Conservation (phyloP, 2,888 invertebrate genomes). For the Plagiodera versicolora region DNA sequence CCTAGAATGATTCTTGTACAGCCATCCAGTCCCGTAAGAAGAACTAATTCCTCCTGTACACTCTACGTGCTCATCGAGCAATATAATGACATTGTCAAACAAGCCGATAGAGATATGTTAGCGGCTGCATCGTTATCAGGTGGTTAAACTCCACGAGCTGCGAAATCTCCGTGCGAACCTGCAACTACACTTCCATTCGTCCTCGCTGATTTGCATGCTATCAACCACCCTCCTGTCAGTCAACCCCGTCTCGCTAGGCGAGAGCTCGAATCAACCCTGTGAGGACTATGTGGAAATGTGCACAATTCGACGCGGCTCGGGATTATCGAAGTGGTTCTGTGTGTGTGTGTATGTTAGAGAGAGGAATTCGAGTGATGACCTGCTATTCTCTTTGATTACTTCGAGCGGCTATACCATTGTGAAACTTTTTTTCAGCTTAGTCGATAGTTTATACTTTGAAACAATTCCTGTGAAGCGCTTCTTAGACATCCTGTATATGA, state of each 20-base stretch:
- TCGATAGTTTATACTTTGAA: no score
- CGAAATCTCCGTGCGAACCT: conserved; percentile 52
- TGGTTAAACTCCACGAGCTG: conserved; percentile 42
- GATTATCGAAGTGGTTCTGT: conserved; percentile 18
- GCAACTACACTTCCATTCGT: conserved; percentile 45
- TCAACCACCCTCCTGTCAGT: conserved; percentile 40
- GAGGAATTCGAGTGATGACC: background rate
- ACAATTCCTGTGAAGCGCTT: no score
- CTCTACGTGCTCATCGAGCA: background rate
- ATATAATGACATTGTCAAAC: conserved; percentile 42
- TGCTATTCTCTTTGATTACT: no score
- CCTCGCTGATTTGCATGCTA: conserved; percentile 49
- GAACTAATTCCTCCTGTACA: background rate
- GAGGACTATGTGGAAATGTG: background rate
- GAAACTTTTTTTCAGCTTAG: no score
- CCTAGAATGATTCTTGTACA: no score
- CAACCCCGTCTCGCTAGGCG: conserved; percentile 11
- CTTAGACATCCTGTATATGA: no score
- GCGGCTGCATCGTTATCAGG: conserved; percentile 46
- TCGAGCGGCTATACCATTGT: no score
- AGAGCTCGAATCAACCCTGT: background rate
- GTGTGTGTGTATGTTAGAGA: background rate
- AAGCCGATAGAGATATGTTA: conserved; percentile 37
- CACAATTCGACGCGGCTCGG: conserved; percentile 4
- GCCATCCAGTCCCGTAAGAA: no score